Conservation (phyloP, 1,140 invertebrate genomes). For the Eufriesea mexicana region DNA sequence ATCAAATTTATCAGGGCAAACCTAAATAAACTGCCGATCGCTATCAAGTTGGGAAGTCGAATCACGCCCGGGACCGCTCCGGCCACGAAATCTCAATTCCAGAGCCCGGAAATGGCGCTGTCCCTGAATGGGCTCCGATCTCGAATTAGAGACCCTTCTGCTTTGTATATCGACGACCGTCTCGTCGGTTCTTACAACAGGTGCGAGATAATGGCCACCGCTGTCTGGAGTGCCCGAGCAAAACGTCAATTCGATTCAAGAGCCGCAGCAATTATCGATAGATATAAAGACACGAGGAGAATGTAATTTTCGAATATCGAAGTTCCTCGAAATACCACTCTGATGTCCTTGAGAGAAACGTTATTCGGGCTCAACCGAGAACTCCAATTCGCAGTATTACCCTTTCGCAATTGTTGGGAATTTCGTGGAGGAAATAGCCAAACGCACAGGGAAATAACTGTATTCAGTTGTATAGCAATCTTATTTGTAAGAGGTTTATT, state of each 20-base stretch:
- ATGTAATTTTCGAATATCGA: neutral
- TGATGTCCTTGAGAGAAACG: too few relatives aligned
- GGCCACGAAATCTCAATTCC: slow-evolving; percentile 55
- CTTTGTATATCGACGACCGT: neutral
- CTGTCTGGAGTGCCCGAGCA: neutral
- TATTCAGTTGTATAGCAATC: too few relatives aligned
- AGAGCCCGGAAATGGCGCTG: slow-evolving; percentile 51
- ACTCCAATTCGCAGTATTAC: too few relatives aligned
- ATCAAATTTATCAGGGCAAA: slow-evolving; percentile 51
- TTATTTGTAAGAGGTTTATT: too few relatives aligned
- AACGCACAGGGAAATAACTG: too few relatives aligned
- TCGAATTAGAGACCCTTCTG: slow-evolving; percentile 44
- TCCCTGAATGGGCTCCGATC: slow-evolving; percentile 26
- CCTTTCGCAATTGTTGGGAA: too few relatives aligned
- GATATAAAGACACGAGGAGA: too few relatives aligned
- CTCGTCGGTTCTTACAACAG: neutral
- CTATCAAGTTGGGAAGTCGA: slow-evolving; percentile 45
- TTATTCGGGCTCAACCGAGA: too few relatives aligned
- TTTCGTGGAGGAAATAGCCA: too few relatives aligned
- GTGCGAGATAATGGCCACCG: slow-evolving; percentile 1
- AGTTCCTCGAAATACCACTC: too few relatives aligned
- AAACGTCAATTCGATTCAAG: neutral
- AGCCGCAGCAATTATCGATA: neutral
- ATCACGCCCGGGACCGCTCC: slow-evolving; percentile 44
- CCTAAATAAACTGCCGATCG: slow-evolving; percentile 53